Evolutionary conservation across 1,140 invertebrate genomes (phyloP), one percentile per base, ranked within the genome.

Genomic region (Bradynema listronoti): DNA sequence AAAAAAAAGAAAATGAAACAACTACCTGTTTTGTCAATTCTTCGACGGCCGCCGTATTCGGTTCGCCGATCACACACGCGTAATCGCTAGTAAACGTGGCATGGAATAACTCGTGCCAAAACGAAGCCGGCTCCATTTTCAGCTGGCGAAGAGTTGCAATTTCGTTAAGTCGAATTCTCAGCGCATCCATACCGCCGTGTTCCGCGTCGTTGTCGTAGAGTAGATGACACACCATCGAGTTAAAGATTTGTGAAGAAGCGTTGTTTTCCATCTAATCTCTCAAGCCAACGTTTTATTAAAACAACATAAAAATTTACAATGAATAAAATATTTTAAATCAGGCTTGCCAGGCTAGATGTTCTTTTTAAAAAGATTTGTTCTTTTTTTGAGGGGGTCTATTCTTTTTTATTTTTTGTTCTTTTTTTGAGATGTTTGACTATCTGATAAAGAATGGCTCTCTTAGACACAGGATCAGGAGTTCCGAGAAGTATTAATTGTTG

Each of bases 221-320:
- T 65, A 87, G 84, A 78, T 91, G 87, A 0, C 85, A 86, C 72
- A 91, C 87, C 30, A 88, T 82, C 65, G 85, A 83, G 72, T 85
- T 86, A 1, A 87, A 85, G 32, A 90, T 79, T 5, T 84, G 80
- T 56, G 87, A 84, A 72, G 89, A 87, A 1, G 88, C 88, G 60
- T 83, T 82, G 24, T 84, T 86, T 80, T 91, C 89, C 43, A 88
- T 80, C 71, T 83, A 82, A 53, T n/a, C n/a, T n/a, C n/a, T n/a
- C n/a, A n/a, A n/a, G n/a, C n/a, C n/a, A n/a, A n/a, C n/a, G n/a
- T n/a, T n/a, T n/a, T n/a, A n/a, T n/a, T n/a, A n/a, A n/a, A n/a
- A n/a, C n/a, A n/a, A n/a, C n/a, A n/a, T n/a, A n/a, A n/a, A n/a
- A n/a, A n/a, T n/a, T n/a, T n/a, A n/a, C n/a, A n/a, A n/a, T n/a